These are phyloP conservation scores for Eubasilissa splendida DNA, from an alignment of 2,888 invertebrate species.

Conservation along the genomic window DNA sequence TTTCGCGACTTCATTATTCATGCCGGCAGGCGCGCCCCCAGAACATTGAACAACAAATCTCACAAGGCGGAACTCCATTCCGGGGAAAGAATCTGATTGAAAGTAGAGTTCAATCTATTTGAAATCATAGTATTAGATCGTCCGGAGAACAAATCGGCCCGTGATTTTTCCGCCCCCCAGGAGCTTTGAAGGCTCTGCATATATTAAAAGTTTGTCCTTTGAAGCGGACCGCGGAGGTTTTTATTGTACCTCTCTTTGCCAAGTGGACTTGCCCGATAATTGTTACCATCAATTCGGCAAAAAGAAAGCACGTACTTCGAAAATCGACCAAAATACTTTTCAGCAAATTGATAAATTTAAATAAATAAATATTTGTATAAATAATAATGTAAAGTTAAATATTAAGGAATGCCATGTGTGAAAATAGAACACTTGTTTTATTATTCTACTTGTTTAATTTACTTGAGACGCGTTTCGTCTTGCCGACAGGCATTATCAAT, in stretches of 20 bases:
- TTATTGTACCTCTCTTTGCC: constrained; percentile 48
- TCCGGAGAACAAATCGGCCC: constrained; percentile 43
- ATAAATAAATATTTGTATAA: too few relatives aligned
- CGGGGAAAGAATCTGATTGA: constrained; percentile 41
- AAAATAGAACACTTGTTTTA: too few relatives aligned
- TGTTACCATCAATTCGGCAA: constrained; percentile 24
- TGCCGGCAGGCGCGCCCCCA: not conserved
- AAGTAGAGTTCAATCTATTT: constrained; percentile 36
- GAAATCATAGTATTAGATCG: constrained; percentile 35
- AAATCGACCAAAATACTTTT: not conserved
- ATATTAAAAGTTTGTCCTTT: constrained; percentile 58
- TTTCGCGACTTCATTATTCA: constrained; percentile 21
- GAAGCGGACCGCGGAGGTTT: constrained; percentile 48
- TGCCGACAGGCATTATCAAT: too few relatives aligned
- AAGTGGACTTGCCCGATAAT: constrained; percentile 5
- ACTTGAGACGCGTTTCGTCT: too few relatives aligned
- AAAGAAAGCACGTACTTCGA: too few relatives aligned
- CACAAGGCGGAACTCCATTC: constrained; percentile 5
- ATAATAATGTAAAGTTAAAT: too few relatives aligned
- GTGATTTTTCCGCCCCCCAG: constrained; percentile 49
- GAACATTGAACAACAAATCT: constrained; percentile 31
- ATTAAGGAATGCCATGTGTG: too few relatives aligned
- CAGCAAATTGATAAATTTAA: not conserved
- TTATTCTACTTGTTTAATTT: too few relatives aligned
- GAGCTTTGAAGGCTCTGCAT: constrained; percentile 54